Percentiles rank a stretch among this genome's conserved stretches.
Evolutionary conservation across 2,797 vertebrate species (phyloP).

Genomic region (Podarcis lilfordi): DNA sequence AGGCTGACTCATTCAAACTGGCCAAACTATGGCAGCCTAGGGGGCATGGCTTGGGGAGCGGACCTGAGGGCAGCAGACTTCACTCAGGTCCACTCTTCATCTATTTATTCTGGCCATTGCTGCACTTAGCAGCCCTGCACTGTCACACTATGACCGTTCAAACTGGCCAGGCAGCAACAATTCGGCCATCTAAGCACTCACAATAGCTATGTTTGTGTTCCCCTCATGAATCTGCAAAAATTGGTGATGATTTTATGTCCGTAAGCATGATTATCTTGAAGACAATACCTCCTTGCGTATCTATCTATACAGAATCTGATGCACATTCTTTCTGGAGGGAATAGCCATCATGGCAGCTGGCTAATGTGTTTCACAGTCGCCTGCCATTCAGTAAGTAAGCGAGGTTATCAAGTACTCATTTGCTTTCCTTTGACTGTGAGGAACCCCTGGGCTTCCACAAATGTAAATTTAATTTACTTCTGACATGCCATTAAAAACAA

Average conservation of each 20-base stretch:
- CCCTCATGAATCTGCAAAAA: background rate
- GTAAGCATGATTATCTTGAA: background rate
- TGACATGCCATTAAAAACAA: constrained; percentile 6
- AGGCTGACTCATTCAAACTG: no score
- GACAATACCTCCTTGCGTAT: background rate
- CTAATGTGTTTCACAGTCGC: constrained; percentile 46
- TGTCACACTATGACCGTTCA: background rate
- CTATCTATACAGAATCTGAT: background rate
- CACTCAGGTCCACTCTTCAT: no score
- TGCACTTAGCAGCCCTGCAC: background rate
- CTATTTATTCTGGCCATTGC: no score
- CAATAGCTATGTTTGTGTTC: background rate
- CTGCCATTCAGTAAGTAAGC: constrained; percentile 26
- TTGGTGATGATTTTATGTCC: background rate
- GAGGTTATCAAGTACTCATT: constrained; percentile 32
- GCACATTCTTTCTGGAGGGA: accelerated
- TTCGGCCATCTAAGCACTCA: background rate
- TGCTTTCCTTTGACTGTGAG: constrained; percentile 3
- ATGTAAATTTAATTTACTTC: constrained; percentile 26
- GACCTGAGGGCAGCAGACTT: no score
- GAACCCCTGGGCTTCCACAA: constrained; percentile 30
- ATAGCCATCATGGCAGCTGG: constrained; percentile 23
- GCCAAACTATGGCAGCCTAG: no score
- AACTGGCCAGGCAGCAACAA: background rate
- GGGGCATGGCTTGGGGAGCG: no score